These are phyloP conservation scores for Agriotes lineatus DNA, from an alignment of 2,888 invertebrate species.

Conservation along the genomic window DNA sequence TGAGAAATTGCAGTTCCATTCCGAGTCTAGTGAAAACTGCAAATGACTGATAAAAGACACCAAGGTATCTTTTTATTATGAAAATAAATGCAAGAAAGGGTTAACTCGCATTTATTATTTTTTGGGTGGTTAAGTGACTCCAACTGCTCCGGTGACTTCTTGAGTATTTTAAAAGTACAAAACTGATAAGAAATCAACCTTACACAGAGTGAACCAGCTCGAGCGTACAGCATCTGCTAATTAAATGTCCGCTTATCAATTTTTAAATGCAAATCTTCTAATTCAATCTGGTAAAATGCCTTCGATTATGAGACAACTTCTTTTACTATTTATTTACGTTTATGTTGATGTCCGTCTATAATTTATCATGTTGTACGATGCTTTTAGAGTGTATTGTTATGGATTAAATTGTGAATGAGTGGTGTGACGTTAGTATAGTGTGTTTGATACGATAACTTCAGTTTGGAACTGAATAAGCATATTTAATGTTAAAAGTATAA, in stretches of 20 bases:
- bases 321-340: not conserved
- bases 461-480: constrained; percentile 48
- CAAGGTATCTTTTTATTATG: constrained; percentile 1
- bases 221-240: too few relatives aligned
- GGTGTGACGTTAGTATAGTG: constrained; percentile 55
- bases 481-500: constrained; percentile 47
- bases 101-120: not conserved
- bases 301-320: not conserved
- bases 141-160: not conserved
- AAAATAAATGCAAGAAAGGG: not conserved
- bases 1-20: not conserved
- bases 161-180: not conserved
- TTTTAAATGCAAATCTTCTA: not conserved
- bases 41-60: not conserved
- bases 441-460: constrained; percentile 57
- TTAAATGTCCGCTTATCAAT: constrained; percentile 11
- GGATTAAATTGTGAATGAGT: constrained; percentile 46
- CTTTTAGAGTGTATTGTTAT: constrained; percentile 20
- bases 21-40: not conserved
- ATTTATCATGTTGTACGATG: constrained; percentile 12
- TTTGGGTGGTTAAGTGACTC: not conserved
- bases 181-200: too few relatives aligned
- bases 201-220: not conserved
- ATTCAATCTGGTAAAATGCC: not conserved
- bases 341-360: constrained; percentile 1